Conservation (phyloP, 2,113 vertebrate genomes). For the Monarcha castaneiventris region DNA sequence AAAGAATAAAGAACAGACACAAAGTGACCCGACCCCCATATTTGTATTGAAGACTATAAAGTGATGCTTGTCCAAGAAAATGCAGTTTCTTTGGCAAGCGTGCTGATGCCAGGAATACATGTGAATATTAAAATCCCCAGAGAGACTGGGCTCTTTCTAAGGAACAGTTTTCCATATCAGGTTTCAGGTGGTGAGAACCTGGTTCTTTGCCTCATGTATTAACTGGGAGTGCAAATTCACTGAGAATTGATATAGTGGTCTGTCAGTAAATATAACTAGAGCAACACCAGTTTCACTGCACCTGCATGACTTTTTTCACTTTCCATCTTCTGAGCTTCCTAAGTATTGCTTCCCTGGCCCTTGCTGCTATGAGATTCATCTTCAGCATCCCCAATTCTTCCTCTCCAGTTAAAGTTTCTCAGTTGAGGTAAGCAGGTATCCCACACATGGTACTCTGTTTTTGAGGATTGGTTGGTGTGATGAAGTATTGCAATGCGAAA, state of each 20-base stretch:
- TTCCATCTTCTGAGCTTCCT: background rate
- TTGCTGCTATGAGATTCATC: background rate
- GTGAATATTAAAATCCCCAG: background rate
- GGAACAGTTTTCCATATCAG: background rate
- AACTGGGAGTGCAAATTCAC: background rate
- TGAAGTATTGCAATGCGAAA: background rate
- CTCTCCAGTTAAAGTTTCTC: background rate
- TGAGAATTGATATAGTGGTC: background rate
- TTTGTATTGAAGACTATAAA: constrained; percentile 17
- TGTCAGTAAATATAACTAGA: background rate
- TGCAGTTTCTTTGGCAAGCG: background rate
- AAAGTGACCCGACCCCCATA: background rate
- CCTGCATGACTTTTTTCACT: background rate
- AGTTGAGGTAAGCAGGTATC: background rate
- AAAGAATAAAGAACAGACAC: background rate
- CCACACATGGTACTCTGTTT: background rate
- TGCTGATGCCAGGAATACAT: background rate
- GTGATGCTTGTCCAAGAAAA: background rate
- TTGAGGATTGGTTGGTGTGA: background rate
- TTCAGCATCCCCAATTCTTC: background rate
- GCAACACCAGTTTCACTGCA: background rate
- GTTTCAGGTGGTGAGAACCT: background rate
- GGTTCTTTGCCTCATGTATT: background rate
- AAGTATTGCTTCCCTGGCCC: background rate
- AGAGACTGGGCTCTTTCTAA: background rate